phyloP scores from a whole-genome alignment of 2,888 invertebrate genomes.

The Keiferia lycopersicella region DNA sequence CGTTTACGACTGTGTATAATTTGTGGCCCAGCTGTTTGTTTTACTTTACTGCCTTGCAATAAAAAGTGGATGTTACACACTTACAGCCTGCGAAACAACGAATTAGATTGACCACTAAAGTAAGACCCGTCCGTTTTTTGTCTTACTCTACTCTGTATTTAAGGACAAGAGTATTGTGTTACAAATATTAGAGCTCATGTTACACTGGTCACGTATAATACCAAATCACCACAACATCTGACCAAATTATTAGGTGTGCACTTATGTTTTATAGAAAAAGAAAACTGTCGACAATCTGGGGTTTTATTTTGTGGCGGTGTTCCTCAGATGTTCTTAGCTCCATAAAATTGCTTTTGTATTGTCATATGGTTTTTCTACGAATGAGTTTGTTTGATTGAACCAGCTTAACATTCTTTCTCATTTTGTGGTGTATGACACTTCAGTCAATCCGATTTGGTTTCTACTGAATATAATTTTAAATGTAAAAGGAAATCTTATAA shows the following conservation, averaged over 20 bases:
- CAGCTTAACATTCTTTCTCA: no score
- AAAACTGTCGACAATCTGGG: constrained; percentile 27
- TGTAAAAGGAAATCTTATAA: no score
- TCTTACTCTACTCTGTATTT: not conserved
- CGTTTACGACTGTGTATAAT: constrained; percentile 49
- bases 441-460: no score
- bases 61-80: constrained; percentile 55
- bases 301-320: constrained; percentile 35
- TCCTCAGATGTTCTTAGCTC: constrained; percentile 23
- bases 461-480: no score
- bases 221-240: constrained; percentile 44
- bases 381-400: no score
- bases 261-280: constrained; percentile 37
- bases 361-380: not conserved
- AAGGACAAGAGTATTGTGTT: not conserved
- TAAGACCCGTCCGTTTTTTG: not conserved
- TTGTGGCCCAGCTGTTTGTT: constrained; percentile 54
- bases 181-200: constrained; percentile 30
- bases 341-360: not conserved
- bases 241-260: constrained; percentile 50
- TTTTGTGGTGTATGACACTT: no score
- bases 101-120: constrained; percentile 38
- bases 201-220: constrained; percentile 39
- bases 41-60: constrained; percentile 55
- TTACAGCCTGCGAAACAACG: constrained; percentile 44